These are phyloP conservation scores for Hippocampus barbouri DNA, from an alignment of 2,113 vertebrate species.

Conservation along the genomic window DNA sequence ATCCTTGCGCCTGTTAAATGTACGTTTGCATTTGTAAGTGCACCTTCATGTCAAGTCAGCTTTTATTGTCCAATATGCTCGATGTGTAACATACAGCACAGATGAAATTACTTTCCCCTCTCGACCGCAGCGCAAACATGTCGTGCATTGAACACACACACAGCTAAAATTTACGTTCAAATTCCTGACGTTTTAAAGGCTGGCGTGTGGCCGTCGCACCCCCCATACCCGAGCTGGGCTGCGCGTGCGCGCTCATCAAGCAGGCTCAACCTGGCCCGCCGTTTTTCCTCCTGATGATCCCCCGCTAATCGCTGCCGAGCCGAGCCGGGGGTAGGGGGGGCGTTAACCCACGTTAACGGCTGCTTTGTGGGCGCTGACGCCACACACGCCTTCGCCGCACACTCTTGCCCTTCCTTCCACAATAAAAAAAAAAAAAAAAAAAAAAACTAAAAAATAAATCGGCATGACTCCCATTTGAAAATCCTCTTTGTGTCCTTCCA, in stretches of 20 bases:
- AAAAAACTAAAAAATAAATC: background rate
- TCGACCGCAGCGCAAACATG: too few relatives aligned
- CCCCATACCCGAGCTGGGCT: background rate
- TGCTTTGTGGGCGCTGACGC: background rate
- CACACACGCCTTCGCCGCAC: background rate
- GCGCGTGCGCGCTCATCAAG: background rate
- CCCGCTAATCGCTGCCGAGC: constrained; percentile 8
- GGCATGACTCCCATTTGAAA: background rate
- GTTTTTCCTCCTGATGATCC: constrained; percentile 6
- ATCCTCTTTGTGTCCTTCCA: constrained; percentile 2
- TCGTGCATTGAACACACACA: too few relatives aligned
- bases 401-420: background rate
- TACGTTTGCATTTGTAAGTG: too few relatives aligned
- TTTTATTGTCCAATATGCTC: too few relatives aligned
- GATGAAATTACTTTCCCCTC: too few relatives aligned
- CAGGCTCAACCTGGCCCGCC: constrained; percentile 3
- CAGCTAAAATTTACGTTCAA: too few relatives aligned
- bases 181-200: too few relatives aligned
- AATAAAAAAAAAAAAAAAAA: background rate
- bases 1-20: too few relatives aligned
- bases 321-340: background rate
- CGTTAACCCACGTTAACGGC: constrained; percentile 1
- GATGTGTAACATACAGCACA: too few relatives aligned
- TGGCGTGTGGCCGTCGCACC: too few relatives aligned
- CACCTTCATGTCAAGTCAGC: too few relatives aligned